Percentiles rank a stretch among this genome's conserved stretches.
Evolutionary conservation across 2,888 invertebrate genomes (phyloP).

Genomic region (Nymphalis c-album): DNA sequence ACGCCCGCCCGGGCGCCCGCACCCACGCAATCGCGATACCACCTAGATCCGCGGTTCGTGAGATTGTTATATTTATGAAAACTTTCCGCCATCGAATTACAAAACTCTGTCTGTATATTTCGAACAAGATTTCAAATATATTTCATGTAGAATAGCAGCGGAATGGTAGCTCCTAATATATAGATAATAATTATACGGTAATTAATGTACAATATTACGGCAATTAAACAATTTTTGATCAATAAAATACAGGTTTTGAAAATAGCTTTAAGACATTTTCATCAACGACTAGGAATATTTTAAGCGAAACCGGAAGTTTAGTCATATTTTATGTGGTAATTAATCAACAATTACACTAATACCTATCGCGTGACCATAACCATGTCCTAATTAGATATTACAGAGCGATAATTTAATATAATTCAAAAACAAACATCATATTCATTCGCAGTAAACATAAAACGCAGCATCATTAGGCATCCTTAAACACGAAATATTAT

Average conservation of each 20-base stretch:
- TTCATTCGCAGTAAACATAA: conserved; percentile 9
- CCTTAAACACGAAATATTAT: conserved; percentile 29
- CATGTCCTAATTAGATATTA: background rate
- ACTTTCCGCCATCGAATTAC: background rate
- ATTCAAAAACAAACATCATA: conserved; percentile 10
- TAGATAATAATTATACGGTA: too few species aligned
- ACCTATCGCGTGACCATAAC: background rate
- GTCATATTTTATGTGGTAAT: background rate
- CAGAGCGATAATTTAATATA: background rate
- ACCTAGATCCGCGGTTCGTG: conserved; percentile 34
- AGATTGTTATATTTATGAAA: conserved; percentile 3
- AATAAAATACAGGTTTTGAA: too few species aligned
- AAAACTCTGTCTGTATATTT: background rate
- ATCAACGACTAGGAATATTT: too few species aligned
- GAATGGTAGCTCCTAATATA: too few species aligned
- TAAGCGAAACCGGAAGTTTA: background rate
- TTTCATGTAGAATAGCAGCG: background rate
- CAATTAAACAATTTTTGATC: too few species aligned
- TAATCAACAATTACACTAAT: conserved; percentile 3
- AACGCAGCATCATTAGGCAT: conserved; percentile 26
- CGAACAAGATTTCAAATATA: background rate
- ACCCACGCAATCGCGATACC: conserved; percentile 33
- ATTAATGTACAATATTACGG: too few species aligned
- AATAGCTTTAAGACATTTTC: too few species aligned
- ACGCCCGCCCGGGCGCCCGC: conserved; percentile 9